Evolutionary conservation across 2,113 vertebrate genomes (phyloP).

Genomic region (Anhinga anhinga): DNA sequence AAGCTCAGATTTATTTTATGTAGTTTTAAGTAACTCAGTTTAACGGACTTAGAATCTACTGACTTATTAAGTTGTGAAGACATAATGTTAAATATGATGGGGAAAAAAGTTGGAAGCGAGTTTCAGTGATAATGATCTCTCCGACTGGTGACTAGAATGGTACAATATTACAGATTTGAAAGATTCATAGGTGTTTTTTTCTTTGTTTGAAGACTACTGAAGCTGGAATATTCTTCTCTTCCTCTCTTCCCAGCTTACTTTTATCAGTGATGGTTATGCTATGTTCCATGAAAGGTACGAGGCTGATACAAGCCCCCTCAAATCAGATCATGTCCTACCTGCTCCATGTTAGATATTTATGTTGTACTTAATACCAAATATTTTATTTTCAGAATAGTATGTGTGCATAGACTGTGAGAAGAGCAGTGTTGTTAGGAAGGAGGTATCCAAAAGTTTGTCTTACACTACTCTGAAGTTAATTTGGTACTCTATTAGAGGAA

Average conservation of each 20-base stretch:
- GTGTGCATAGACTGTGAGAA: not conserved
- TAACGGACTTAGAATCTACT: not conserved
- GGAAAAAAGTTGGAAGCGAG: not conserved
- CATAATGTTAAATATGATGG: not conserved
- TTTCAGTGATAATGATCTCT: not conserved
- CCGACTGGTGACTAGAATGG: not conserved
- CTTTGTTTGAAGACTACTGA: not conserved
- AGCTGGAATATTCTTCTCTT: not conserved
- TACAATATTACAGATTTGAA: not conserved
- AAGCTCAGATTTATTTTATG: not conserved
- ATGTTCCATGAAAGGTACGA: fast-evolving
- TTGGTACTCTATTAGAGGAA: not conserved
- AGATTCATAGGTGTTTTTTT: not conserved
- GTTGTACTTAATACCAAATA: not conserved
- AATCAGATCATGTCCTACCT: not conserved
- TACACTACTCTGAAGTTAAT: not conserved
- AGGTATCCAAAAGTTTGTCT: not conserved
- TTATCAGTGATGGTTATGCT: not conserved
- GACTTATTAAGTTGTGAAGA: not conserved
- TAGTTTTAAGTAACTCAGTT: not conserved
- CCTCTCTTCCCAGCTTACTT: not conserved
- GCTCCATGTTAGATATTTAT: not conserved
- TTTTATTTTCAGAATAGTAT: not conserved
- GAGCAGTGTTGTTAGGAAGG: not conserved
- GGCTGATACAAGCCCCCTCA: not conserved